Percentiles rank a stretch among this genome's conserved stretches.
Evolutionary conservation across 2,797 vertebrate species (phyloP).

Genomic region (Triplophysa bombifrons): DNA sequence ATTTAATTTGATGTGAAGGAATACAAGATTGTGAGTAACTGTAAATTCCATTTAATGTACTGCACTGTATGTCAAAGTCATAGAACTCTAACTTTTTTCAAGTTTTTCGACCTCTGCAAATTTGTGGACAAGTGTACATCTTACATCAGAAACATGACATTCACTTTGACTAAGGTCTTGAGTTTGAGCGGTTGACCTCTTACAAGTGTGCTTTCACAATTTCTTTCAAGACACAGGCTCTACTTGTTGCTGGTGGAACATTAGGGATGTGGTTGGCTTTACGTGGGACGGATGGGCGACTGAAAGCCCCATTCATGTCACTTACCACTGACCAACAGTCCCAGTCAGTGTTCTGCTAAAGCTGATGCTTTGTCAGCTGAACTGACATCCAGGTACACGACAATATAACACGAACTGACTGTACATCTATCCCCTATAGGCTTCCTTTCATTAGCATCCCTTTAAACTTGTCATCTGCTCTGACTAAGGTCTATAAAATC

Average conservation of each 20-base stretch:
- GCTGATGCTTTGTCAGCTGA: slow-evolving; percentile 9
- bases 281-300: slow-evolving; percentile 7
- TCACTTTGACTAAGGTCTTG: background rate
- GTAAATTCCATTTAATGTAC: background rate
- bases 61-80: background rate
- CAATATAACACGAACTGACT: background rate
- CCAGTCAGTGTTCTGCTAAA: slow-evolving; percentile 30
- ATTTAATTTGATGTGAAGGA: background rate
- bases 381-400: background rate
- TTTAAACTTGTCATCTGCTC: background rate
- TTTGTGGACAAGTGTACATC: background rate
- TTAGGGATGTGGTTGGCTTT: slow-evolving; percentile 43
- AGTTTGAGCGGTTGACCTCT: slow-evolving; percentile 7
- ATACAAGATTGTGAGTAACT: background rate
- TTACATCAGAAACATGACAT: background rate
- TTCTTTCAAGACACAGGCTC: slow-evolving; percentile 21
- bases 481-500: background rate
- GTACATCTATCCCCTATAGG: background rate
- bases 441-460: background rate
- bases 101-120: background rate
- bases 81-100: too few species aligned
- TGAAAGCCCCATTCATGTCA: slow-evolving; percentile 40
- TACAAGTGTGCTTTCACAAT: slow-evolving; percentile 51
- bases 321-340: slow-evolving; percentile 38
- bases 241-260: slow-evolving; percentile 32